Evolutionary conservation across 2,888 invertebrate species (phyloP), one percentile per base, ranked within the genome.

Genomic region (Pasiphila rectangulata): DNA sequence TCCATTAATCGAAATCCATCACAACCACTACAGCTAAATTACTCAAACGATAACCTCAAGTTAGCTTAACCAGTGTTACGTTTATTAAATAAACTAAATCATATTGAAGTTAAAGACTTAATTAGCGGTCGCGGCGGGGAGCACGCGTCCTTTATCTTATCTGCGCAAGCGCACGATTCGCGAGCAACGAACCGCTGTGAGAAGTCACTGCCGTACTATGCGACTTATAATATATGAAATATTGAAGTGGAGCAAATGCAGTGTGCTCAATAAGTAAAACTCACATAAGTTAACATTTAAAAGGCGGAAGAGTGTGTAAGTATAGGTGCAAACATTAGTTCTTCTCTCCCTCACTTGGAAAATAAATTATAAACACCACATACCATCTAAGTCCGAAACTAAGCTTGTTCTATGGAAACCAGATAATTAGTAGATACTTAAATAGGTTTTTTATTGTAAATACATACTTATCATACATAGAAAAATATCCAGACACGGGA

Each of bases 71-170:
- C 43, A 39, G 58, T 64, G 59, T 61, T 57, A 55, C 64, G 66
- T 67, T 76, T 72, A 79, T 69, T 74, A 74, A 77, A 78, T 79
- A 78, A 76, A 70, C 63, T 66, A 73, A 73, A 75, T 75, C 73
- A 69, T 75, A 74, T 68, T 70, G 67, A 73, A 79, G 73, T 52
- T 81, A 83, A 86, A 81, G 86, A 82, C 79, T 87, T 87, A 88
- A 88, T 88, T 88, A 88, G 86, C 68, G 79, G 66, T 72, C 84
- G 69, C 84, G 71, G 70, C 79, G 77, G 82, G 85, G 75, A 75
- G 77, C 80, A 76, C 80, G 81, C 81, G 61, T 59, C 59, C 65
- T 68, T 69, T 79, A 79, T 83, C 85, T 84, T 83, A 84, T 84
- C 84, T 35, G 38, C 17, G 49, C 50, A 57, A 65, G 72, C 69